Evolutionary conservation across 2,113 vertebrate genomes (phyloP), one percentile per base, ranked within the genome.

Genomic region (Albula goreensis): DNA sequence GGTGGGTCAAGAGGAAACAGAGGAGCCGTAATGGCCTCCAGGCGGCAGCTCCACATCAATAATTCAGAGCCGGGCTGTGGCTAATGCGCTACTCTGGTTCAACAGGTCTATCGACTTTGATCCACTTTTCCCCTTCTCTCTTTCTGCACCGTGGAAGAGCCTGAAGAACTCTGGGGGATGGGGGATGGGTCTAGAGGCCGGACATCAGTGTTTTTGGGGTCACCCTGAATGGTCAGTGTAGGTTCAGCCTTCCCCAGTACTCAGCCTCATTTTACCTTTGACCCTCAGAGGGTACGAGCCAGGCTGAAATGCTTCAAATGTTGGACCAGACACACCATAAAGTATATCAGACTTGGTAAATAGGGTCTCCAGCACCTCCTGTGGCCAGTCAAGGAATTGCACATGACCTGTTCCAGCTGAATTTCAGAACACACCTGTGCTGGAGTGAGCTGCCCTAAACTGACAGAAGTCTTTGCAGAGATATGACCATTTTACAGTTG

Each of bases 71-170:
- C 79, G 48, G 31, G 79, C 41, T 10, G 48, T 48, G 5, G 48
- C 50, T 80, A 80, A 80, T 80, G 79, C 48, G 17, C 7, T 41
- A 51, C 50, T 50, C 60, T 41, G 31, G 51, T 51, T 50, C 79
- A 80, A 80, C 48, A 80, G 49, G 79, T 80, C 25, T 51, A 50
- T 80, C 10, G 79, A 80, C 79, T 80, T 50, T 50, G 78, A 80
- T 80, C 79, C 79, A 50, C 79, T 51, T 80, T 19, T 80, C 15
- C 79, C 50, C 60, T 22, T 66, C 7, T 50, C 22, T 22, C 17
- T 10, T 74, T n/a, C 31, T 10, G 48, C 17, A 41, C 79, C 50
- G 5, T 22, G n/a, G 79, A 51, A 80, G 31, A 74, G n/a, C 70
- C 31, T 9, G 10, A 74, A 31, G 70, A 74, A 74, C 10, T 74